Conservation (phyloP, 2,888 invertebrate species). For the Habrosyne pyritoides region DNA sequence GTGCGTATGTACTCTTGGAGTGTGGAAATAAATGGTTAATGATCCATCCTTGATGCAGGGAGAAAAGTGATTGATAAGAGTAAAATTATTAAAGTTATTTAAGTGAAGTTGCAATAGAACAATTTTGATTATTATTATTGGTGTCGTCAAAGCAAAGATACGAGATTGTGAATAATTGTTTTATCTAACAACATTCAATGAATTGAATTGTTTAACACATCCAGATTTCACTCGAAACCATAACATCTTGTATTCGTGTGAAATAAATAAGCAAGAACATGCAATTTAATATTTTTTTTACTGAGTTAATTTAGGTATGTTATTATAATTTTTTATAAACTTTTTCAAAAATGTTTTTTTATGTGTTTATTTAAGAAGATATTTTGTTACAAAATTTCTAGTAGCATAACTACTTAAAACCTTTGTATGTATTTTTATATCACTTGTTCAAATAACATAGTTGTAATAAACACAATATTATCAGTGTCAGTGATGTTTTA, state of each 20-base stretch:
- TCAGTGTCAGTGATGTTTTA: constrained; percentile 35
- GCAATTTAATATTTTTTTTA: too few relatives aligned
- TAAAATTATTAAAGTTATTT: constrained; percentile 8
- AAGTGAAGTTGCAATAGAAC: constrained; percentile 41
- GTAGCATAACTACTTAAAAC: neutral
- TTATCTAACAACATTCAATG: neutral
- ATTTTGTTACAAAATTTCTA: neutral
- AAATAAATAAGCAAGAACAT: neutral
- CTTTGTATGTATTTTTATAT: neutral
- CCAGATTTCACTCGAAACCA: too few relatives aligned
- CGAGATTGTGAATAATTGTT: constrained; percentile 4
- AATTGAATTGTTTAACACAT: too few relatives aligned
- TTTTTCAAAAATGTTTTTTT: neutral
- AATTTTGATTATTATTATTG: constrained; percentile 33
- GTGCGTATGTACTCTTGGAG: neutral
- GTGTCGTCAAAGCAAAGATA: constrained; percentile 21
- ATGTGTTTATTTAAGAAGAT: neutral
- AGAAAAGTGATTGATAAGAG: neutral
- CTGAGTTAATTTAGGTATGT: too few relatives aligned
- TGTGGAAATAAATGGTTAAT: neutral
- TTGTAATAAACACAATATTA: constrained; percentile 40
- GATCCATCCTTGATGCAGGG: neutral
- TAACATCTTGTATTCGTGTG: too few relatives aligned
- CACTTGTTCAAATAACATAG: constrained; percentile 12
- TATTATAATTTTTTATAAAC: neutral